Percentiles rank a stretch among this genome's conserved stretches.
These are phyloP conservation scores for Corvus hawaiiensis DNA, from an alignment of 2,113 vertebrate genomes.

Conservation along the genomic window DNA sequence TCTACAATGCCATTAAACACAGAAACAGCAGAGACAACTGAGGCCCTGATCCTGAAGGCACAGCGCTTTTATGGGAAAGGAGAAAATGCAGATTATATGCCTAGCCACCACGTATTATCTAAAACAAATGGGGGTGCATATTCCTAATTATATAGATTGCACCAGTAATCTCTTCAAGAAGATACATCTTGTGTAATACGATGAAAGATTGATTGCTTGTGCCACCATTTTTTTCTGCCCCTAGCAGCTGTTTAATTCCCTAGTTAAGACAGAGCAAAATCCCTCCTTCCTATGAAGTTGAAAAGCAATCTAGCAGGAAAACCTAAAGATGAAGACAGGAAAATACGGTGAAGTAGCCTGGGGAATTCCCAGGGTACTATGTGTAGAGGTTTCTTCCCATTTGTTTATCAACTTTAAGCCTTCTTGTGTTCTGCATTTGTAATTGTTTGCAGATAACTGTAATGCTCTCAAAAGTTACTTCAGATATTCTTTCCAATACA, in stretches of 20 bases:
- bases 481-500: background rate
- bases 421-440: background rate
- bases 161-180: background rate
- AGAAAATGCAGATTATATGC: background rate
- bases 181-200: background rate
- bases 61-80: background rate
- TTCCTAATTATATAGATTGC: background rate
- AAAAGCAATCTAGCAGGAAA: background rate
- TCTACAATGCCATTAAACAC: background rate
- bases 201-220: background rate
- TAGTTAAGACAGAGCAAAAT: background rate
- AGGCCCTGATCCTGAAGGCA: background rate
- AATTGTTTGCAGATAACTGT: background rate
- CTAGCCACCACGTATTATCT: fast-evolving
- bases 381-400: background rate
- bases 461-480: background rate
- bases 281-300: background rate
- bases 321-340: background rate
- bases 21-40: background rate
- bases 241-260: background rate
- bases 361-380: background rate
- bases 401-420: background rate
- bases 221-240: background rate
- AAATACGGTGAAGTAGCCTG: background rate
- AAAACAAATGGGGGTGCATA: background rate